A percentile compares a stretch with the other conserved stretches of the same genome.
Evolutionary conservation across 2,113 vertebrate genomes (phyloP).

Genomic region (Trichechus manatus): DNA sequence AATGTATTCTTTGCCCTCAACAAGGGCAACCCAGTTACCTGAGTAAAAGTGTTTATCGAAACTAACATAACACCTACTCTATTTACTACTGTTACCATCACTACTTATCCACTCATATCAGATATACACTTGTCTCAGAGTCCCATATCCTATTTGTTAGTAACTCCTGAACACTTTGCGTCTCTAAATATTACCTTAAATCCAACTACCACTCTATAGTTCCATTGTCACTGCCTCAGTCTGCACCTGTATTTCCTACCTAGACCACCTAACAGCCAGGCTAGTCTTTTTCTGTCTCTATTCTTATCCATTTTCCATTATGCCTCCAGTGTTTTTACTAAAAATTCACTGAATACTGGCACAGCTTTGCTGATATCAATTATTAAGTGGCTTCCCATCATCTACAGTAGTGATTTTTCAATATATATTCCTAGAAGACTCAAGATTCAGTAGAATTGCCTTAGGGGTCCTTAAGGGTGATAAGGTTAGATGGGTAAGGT

Average conservation of each 20-base stretch:
- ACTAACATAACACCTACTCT: background rate
- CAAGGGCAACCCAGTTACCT: background rate
- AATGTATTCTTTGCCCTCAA: background rate
- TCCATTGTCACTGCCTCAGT: background rate
- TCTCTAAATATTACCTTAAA: background rate
- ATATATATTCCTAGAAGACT: background rate
- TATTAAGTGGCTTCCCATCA: background rate
- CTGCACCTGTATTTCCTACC: background rate
- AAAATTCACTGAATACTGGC: background rate
- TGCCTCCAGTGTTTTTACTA: background rate
- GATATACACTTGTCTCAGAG: background rate
- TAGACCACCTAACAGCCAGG: background rate
- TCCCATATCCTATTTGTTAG: background rate
- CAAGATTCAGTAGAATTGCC: background rate
- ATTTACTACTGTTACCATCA: background rate
- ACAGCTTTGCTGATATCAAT: background rate
- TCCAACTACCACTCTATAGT: background rate
- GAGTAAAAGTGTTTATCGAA: background rate
- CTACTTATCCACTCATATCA: background rate
- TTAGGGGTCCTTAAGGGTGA: background rate
- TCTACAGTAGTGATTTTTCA: background rate
- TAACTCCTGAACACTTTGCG: background rate
- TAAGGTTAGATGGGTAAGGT: background rate
- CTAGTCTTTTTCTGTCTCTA: background rate
- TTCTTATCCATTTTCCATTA: constrained; percentile 23